These are phyloP conservation scores for Xestobium rufovillosum DNA, from an alignment of 2,888 invertebrate genomes.

Conservation along the genomic window DNA sequence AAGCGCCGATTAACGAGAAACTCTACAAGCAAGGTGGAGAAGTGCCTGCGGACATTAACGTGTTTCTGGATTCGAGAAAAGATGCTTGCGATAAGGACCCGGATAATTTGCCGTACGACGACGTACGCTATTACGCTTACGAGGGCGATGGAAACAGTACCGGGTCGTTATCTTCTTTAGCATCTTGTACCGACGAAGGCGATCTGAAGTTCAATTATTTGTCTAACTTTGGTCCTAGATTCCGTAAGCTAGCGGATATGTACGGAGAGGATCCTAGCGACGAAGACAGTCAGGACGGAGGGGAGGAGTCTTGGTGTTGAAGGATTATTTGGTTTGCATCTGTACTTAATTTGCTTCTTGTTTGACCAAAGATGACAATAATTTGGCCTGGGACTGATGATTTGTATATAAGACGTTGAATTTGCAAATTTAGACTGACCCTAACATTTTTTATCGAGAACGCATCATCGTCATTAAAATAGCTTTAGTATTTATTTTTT, in stretches of 20 bases:
- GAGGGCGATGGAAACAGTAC: slow-evolving; percentile 91
- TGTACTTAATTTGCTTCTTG: slow-evolving; percentile 17
- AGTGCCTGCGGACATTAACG: slow-evolving; percentile 76
- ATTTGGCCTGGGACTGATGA: slow-evolving; percentile 27
- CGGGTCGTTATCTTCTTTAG: slow-evolving; percentile 86
- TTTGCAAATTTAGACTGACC: not conserved
- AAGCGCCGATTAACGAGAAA: slow-evolving; percentile 36
- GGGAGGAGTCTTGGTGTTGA: slow-evolving; percentile 80
- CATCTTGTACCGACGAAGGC: slow-evolving; percentile 57
- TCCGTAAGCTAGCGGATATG: slow-evolving; percentile 90
- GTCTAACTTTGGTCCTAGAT: slow-evolving; percentile 92
- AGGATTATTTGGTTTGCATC: slow-evolving; percentile 17
- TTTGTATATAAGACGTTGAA: not conserved
- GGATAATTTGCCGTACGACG: slow-evolving; percentile 88
- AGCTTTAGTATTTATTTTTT: no score
- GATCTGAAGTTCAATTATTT: slow-evolving; percentile 92
- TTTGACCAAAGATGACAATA: slow-evolving; percentile 34
- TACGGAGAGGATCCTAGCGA: slow-evolving; percentile 86
- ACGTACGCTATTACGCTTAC: slow-evolving; percentile 95
- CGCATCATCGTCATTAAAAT: no score
- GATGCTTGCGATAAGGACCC: slow-evolving; percentile 87
- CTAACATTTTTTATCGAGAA: not conserved
- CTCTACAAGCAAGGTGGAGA: slow-evolving; percentile 43
- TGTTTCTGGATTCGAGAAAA: slow-evolving; percentile 84
- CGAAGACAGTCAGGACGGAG: slow-evolving; percentile 67